A percentile compares a stretch with the other conserved stretches of the same genome.
Conservation (phyloP, 2,113 vertebrate genomes). For the Scytalopus superciliaris region DNA sequence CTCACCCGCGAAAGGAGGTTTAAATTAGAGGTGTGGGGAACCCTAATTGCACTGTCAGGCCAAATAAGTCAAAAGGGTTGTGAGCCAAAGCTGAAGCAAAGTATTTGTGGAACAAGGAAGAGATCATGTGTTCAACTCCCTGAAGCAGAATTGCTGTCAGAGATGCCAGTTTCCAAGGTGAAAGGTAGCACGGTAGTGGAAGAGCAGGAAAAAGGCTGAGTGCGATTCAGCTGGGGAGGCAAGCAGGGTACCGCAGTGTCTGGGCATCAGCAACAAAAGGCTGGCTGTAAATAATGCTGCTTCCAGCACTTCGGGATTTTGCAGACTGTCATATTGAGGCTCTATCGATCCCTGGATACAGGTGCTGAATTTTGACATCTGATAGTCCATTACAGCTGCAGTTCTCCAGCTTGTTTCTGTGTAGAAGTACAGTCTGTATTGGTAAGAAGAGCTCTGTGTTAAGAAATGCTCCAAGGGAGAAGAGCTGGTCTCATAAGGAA, state of each 20-base stretch:
- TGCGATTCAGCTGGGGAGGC: neutral
- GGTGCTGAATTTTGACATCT: neutral
- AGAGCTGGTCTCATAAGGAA: neutral
- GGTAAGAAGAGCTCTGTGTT: neutral
- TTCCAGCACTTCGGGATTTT: neutral
- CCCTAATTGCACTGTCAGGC: neutral
- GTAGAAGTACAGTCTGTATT: neutral
- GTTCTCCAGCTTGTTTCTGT: neutral
- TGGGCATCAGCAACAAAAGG: neutral
- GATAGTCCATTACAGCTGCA: neutral
- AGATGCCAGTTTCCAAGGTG: neutral
- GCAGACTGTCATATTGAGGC: neutral
- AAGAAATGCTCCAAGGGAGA: neutral
- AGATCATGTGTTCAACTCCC: fast-evolving
- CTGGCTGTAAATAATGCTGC: neutral
- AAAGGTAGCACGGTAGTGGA: neutral
- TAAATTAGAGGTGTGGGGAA: neutral
- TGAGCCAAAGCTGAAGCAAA: neutral
- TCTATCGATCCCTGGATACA: neutral
- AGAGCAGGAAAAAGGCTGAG: neutral
- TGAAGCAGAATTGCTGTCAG: neutral
- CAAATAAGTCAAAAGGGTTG: neutral
- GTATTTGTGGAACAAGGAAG: neutral
- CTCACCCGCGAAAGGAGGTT: neutral
- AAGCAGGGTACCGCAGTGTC: neutral